Evolutionary conservation across 2,888 invertebrate genomes (phyloP).

Genomic region (Rambutsinella grinnellia): DNA sequence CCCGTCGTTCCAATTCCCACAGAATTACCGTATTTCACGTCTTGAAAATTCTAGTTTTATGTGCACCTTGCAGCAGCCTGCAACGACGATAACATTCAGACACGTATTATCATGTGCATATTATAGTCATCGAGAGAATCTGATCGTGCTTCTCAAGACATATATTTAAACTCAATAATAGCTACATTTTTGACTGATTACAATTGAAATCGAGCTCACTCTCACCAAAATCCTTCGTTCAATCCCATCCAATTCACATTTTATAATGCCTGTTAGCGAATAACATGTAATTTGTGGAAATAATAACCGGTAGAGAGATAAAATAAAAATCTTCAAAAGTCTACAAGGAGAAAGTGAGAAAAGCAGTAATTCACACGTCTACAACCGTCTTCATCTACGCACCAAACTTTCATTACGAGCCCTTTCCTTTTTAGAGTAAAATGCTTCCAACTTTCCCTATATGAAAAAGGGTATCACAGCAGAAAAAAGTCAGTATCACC

Average conservation of each 20-base stretch:
- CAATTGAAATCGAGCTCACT: too few species aligned
- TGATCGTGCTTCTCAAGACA: neutral
- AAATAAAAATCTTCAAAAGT: too few species aligned
- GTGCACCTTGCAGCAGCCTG: neutral
- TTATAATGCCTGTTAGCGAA: too few species aligned
- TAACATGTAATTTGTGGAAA: too few species aligned
- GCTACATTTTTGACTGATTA: too few species aligned
- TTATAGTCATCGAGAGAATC: neutral
- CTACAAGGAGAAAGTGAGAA: too few species aligned
- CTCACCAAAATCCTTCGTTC: too few species aligned
- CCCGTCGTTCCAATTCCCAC: neutral
- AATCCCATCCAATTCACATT: too few species aligned
- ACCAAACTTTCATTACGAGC: neutral
- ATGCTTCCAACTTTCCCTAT: conserved; percentile 2
- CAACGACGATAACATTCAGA: neutral
- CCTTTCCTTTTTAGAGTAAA: neutral
- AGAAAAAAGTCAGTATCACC: too few species aligned
- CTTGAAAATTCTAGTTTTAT: neutral
- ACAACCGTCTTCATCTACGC: neutral
- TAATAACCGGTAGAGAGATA: too few species aligned
- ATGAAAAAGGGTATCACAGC: conserved; percentile 16
- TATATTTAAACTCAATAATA: neutral
- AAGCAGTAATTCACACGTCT: neutral
- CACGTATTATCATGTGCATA: neutral
- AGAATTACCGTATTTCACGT: neutral